Conservation (phyloP, 2,888 invertebrate species). For the Nezara viridula region DNA sequence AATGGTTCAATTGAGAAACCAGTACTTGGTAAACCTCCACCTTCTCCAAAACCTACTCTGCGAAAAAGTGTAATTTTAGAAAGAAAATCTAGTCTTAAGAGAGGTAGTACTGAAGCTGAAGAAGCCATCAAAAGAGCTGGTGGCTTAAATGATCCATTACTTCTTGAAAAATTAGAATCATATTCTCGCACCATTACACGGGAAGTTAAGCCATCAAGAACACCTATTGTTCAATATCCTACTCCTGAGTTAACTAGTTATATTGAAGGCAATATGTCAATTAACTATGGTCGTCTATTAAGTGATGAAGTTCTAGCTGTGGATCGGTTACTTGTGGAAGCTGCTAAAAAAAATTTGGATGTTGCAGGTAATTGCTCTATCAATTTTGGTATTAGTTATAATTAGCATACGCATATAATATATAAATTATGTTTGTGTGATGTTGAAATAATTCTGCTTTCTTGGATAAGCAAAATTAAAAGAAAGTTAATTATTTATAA, state of each 20-base stretch:
- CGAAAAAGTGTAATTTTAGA: constrained; percentile 69
- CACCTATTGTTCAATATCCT: constrained; percentile 71
- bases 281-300: constrained; percentile 85
- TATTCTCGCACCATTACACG: constrained; percentile 74
- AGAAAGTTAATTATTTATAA: too few species aligned
- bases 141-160: constrained; percentile 78
- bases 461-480: background rate
- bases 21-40: constrained; percentile 66
- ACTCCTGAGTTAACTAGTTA: constrained; percentile 71
- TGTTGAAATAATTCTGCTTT: background rate
- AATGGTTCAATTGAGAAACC: constrained; percentile 68
- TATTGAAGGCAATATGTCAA: constrained; percentile 78
- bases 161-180: constrained; percentile 77
- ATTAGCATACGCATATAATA: background rate
- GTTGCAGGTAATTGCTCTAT: constrained; percentile 71
- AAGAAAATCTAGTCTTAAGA: constrained; percentile 77
- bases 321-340: constrained; percentile 84
- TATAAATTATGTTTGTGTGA: background rate
- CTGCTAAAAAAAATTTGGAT: constrained; percentile 82
- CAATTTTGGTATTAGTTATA: background rate
- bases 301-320: constrained; percentile 90
- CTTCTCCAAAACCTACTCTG: constrained; percentile 65
- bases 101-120: constrained; percentile 68
- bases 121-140: constrained; percentile 73
- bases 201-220: constrained; percentile 73